Conservation (phyloP, 2,797 vertebrate species). For the Carcharodon carcharias region DNA sequence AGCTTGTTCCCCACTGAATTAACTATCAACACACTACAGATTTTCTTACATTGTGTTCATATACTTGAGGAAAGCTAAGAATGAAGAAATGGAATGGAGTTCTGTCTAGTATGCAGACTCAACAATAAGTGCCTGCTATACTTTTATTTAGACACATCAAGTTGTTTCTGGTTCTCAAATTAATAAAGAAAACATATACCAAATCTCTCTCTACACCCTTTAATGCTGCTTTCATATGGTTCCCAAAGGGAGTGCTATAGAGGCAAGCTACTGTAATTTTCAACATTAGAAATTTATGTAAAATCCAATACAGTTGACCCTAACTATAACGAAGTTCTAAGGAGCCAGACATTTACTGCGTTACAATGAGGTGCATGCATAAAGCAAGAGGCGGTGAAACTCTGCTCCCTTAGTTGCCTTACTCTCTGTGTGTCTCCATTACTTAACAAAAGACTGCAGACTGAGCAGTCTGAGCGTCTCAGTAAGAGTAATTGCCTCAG, state of each 20-base stretch:
- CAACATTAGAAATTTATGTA: constrained; percentile 35
- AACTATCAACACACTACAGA: not conserved
- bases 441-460: constrained; percentile 15
- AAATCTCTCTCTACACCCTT: not conserved
- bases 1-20: not conserved
- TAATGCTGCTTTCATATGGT: constrained; percentile 8
- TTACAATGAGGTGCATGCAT: constrained; percentile 7
- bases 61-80: not conserved
- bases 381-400: constrained; percentile 23
- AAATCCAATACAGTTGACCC: constrained; percentile 33
- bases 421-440: not conserved
- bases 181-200: constrained; percentile 9
- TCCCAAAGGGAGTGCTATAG: constrained; percentile 7
- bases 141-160: not conserved
- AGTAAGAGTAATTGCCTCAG: not conserved
- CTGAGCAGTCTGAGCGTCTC: constrained; percentile 30
- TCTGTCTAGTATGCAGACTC: not conserved
- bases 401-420: not conserved
- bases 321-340: constrained; percentile 25
- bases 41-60: not conserved
- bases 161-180: constrained; percentile 24
- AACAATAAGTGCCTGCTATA: not conserved
- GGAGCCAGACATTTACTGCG: constrained; percentile 29
- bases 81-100: not conserved
- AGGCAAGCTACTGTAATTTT: constrained; percentile 23